Base-by-base conservation (phyloP, 2,888 invertebrate genomes). In the Thymelicus lineola region DNA sequence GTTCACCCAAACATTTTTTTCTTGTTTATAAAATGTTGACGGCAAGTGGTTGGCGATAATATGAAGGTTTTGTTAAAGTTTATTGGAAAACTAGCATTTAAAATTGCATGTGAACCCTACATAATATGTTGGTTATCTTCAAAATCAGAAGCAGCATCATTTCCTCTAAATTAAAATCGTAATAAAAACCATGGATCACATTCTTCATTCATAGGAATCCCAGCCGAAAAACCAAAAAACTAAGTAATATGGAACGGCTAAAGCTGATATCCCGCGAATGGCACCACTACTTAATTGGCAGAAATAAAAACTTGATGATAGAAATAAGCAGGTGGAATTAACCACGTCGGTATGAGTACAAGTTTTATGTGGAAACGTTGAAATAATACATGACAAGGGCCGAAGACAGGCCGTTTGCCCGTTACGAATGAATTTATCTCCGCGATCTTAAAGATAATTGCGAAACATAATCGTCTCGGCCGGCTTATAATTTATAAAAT, bases 361-460 rank as follows among this genome's bases (percentile, higher is more conserved):
- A 10, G 15, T 48, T 53, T 53, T 28, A 28, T 20, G 10, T 53
- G 14, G 50, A 53, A 6, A 53, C 50, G 20, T 48, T 48, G 50
- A 53, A 53, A 53, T 53, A 53, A 53, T 20, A 58, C 28, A 50
- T 50, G 42, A 38, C 17, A 48, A 38, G 20, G 42, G 10, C 45
- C 67, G 63, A 69, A 65, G 64, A 72, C 45, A 63, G 69, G 62
- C 75, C 73, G 73, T 72, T 75, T 74, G 61, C 66, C 67, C 62
- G 75, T 76, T 77, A 75, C 76, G 74, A 75, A 75, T 73, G 66
- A 65, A 64, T 74, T 72, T 75, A 75, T 76, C 72, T 76, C 53
- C 36, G 42, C 69, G 71, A 76, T 77, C 74, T 63, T 48, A 63
- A 71, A 78, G 77, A 81, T 83, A 80, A 83, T 83, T 81, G 77